Evolutionary conservation across 35 echinoderm and acorn worm genomes (phyloP).

Genomic region (Anneissia japonica): DNA sequence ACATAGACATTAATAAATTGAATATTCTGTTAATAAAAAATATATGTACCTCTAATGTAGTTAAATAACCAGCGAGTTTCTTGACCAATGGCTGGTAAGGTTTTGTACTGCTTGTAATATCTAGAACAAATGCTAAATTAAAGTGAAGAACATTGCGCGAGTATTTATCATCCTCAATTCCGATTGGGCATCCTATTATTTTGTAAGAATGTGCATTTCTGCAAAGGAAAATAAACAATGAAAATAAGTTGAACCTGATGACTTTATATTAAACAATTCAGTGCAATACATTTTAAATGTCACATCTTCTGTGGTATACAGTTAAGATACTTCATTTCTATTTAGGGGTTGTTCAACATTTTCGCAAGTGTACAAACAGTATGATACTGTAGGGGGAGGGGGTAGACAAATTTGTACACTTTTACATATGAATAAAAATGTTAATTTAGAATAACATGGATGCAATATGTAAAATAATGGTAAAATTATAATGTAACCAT

Average conservation of each 20-base stretch:
- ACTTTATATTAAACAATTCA: background rate
- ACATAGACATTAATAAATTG: background rate
- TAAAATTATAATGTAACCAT: too few species aligned
- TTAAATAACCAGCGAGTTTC: constrained; percentile 78
- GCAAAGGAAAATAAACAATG: background rate
- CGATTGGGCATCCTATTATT: constrained; percentile 87
- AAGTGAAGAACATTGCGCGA: constrained; percentile 87
- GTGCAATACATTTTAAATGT: background rate
- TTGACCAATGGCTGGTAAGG: constrained; percentile 91
- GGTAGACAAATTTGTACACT: background rate
- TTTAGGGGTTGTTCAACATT: background rate
- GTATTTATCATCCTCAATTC: constrained; percentile 86
- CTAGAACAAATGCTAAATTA: constrained; percentile 89
- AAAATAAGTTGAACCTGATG: background rate
- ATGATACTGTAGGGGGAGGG: background rate
- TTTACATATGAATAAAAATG: too few species aligned
- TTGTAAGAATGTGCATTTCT: constrained; percentile 66
- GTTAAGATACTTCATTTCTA: background rate
- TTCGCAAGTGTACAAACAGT: background rate
- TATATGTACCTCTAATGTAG: constrained; percentile 70
- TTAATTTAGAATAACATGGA: too few species aligned
- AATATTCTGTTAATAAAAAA: background rate
- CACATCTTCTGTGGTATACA: background rate
- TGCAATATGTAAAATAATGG: too few species aligned
- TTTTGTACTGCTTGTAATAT: constrained; percentile 40